Percentiles rank a stretch among this genome's conserved stretches.
Evolutionary conservation across 2,797 vertebrate species (phyloP).

Genomic region (Oryzias dopingdopingensis): DNA sequence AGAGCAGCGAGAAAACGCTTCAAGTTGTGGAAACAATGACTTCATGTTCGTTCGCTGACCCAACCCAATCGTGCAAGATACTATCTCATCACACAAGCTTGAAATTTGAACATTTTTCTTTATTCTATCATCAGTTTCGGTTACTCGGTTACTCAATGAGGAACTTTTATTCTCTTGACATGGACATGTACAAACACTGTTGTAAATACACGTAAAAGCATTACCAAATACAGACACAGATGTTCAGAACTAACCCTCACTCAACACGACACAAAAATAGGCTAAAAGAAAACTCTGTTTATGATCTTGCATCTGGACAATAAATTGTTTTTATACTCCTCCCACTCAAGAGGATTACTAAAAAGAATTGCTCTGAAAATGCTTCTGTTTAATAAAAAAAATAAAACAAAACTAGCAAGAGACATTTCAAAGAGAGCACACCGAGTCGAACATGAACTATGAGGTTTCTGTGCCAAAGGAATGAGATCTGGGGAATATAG

Average conservation of each 20-base stretch:
- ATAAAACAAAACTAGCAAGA: constrained; percentile 38
- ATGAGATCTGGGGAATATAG: constrained; percentile 57
- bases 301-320: constrained; percentile 60
- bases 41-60: constrained; percentile 58
- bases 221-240: constrained; percentile 27
- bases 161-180: constrained; percentile 25
- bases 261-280: constrained; percentile 49
- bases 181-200: constrained; percentile 31
- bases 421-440: constrained; percentile 63
- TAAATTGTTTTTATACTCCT: constrained; percentile 48
- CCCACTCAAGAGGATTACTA: constrained; percentile 47
- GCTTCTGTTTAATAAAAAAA: constrained; percentile 55
- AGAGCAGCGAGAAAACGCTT: constrained; percentile 63
- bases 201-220: constrained; percentile 30
- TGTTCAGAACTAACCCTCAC: constrained; percentile 24
- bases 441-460: constrained; percentile 49
- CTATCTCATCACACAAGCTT: constrained; percentile 33
- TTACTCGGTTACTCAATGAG: constrained; percentile 15
- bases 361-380: constrained; percentile 48
- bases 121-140: constrained; percentile 31
- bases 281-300: constrained; percentile 34
- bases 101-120: constrained; percentile 22
- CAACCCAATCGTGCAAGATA: constrained; percentile 54
- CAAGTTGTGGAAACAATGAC: constrained; percentile 74
- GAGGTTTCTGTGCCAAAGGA: constrained; percentile 51